Conservation (phyloP, 2,797 vertebrate species). For the Arrhamphus sclerolepis region DNA sequence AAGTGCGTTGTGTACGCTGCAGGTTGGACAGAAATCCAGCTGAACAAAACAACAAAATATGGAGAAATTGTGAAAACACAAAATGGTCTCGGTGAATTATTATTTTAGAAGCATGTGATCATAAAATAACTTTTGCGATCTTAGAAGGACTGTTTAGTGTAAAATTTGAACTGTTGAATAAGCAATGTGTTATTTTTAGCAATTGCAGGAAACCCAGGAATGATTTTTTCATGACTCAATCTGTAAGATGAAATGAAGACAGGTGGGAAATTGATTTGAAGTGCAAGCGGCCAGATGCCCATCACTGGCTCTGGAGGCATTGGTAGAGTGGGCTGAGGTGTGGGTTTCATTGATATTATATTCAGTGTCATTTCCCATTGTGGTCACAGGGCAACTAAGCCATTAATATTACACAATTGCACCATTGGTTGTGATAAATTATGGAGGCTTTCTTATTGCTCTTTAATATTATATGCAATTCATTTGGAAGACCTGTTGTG, state of each 20-base stretch:
- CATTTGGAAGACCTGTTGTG: conserved; percentile 59
- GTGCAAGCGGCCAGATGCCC: conserved; percentile 57
- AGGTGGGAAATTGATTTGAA: conserved; percentile 72
- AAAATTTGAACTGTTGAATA: conserved; percentile 53
- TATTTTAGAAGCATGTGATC: conserved; percentile 32
- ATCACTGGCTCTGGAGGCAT: conserved; percentile 55
- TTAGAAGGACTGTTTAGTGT: conserved; percentile 21
- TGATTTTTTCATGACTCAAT: conserved; percentile 77
- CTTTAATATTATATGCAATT: conserved; percentile 56
- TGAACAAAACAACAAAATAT: conserved; percentile 9
- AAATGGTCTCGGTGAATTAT: conserved; percentile 17
- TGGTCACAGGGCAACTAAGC: conserved; percentile 66
- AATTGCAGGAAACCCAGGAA: conserved; percentile 34
- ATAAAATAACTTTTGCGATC: conserved; percentile 10
- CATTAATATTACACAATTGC: conserved; percentile 77
- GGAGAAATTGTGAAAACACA: neutral
- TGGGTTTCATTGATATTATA: conserved; percentile 61
- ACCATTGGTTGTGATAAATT: conserved; percentile 69
- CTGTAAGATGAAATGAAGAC: conserved; percentile 69
- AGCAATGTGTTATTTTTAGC: conserved; percentile 50
- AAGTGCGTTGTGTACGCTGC: conserved; percentile 13
- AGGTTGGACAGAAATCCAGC: conserved; percentile 13
- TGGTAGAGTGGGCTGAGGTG: conserved; percentile 37
- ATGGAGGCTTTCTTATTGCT: conserved; percentile 64
- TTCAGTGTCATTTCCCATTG: conserved; percentile 64